Evolutionary conservation across 2,113 vertebrate genomes (phyloP).

Genomic region (Rattus rattus): DNA sequence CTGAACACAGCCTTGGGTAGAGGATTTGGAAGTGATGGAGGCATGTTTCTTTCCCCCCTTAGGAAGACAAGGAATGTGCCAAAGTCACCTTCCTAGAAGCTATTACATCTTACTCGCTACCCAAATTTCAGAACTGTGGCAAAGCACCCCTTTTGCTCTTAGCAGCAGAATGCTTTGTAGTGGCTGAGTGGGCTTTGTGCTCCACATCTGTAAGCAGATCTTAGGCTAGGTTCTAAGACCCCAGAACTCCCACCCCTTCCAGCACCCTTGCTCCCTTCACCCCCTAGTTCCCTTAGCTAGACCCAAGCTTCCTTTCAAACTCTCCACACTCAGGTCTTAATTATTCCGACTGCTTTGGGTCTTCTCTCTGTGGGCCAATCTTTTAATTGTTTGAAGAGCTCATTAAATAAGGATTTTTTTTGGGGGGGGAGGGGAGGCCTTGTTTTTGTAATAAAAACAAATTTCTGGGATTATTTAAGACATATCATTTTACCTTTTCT

Average conservation of each 20-base stretch:
- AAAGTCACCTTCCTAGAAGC: constrained; percentile 21
- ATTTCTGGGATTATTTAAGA: constrained; percentile 42
- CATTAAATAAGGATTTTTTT: constrained; percentile 20
- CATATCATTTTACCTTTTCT: constrained; percentile 49
- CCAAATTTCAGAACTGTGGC: background rate
- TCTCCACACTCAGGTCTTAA: constrained; percentile 19
- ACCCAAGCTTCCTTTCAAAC: background rate
- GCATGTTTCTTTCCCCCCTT: background rate
- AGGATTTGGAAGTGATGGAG: constrained; percentile 2
- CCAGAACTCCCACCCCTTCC: background rate
- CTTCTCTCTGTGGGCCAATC: constrained; percentile 16
- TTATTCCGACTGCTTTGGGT: constrained; percentile 26
- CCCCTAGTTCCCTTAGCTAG: background rate
- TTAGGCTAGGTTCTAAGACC: background rate
- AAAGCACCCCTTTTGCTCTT: background rate
- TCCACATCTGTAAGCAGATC: background rate
- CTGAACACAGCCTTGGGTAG: constrained; percentile 41
- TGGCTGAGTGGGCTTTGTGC: background rate
- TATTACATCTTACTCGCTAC: constrained; percentile 39
- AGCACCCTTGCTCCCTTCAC: background rate
- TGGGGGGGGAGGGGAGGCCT: background rate
- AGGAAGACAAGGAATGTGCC: constrained; percentile 24
- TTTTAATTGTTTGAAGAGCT: constrained; percentile 68
- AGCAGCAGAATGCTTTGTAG: background rate
- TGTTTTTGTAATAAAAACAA: constrained; percentile 61